Evolutionary conservation across 2,888 invertebrate species (phyloP).

Genomic region (Frankliniella intonsa): DNA sequence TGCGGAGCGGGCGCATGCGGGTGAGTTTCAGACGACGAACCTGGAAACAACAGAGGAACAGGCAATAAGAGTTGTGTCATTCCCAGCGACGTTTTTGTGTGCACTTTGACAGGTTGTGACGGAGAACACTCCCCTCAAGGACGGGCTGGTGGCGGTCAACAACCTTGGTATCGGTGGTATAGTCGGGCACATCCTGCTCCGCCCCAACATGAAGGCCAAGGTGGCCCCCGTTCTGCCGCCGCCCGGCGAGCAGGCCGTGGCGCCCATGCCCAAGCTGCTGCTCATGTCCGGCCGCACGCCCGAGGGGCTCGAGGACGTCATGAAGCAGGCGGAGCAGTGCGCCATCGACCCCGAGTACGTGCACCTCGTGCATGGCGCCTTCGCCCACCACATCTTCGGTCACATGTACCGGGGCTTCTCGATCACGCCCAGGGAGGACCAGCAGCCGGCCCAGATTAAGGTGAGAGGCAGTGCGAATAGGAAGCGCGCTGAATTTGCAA

Average conservation of each 20-base stretch:
- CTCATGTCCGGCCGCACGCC: not conserved
- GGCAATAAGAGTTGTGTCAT: not conserved
- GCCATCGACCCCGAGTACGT: constrained; percentile 50
- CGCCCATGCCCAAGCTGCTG: constrained; percentile 2
- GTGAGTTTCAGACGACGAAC: constrained; percentile 33
- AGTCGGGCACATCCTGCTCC: constrained; percentile 48
- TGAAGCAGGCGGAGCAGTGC: not conserved
- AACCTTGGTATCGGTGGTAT: constrained; percentile 57
- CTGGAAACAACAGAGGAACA: not conserved
- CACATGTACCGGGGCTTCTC: constrained; percentile 53
- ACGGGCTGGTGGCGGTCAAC: constrained; percentile 52
- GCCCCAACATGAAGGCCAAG: constrained; percentile 45
- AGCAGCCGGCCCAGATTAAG: not conserved
- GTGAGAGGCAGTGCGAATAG: not conserved
- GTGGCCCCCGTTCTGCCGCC: constrained; percentile 32
- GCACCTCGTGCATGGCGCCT: constrained; percentile 48
- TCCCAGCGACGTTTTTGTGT: not conserved
- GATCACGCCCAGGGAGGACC: not conserved
- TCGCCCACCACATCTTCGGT: constrained; percentile 40
- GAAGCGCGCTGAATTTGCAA: too few species aligned
- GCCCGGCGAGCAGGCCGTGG: too few species aligned
- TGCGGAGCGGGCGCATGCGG: constrained; percentile 39
- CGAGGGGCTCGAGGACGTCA: not conserved
- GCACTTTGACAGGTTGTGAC: constrained; percentile 38
- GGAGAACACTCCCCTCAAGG: constrained; percentile 41